phyloP scores from a whole-genome alignment of 2,888 invertebrate genomes.

The Parnassius orleans region DNA sequence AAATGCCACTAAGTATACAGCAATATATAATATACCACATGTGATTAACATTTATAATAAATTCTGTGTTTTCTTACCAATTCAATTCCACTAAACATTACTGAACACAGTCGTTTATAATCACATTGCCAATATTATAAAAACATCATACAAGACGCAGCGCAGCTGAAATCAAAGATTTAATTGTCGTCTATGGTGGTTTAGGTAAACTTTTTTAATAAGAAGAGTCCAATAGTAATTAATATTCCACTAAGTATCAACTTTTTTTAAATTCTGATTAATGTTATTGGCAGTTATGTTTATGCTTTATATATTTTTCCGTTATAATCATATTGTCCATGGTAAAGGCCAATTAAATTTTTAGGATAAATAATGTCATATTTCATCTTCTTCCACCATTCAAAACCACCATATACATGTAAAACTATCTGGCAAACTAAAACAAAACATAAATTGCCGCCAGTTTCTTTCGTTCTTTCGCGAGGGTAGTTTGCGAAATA shows the following conservation, averaged over 20 bases:
- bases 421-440: constrained; percentile 60
- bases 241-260: neutral
- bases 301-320: no score
- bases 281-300: no score
- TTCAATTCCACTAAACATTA: constrained; percentile 51
- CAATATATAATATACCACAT: constrained; percentile 13
- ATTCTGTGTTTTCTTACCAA: constrained; percentile 64
- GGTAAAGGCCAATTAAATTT: no score
- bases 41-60: constrained; percentile 48
- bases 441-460: neutral
- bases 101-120: constrained; percentile 46
- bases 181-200: constrained; percentile 56
- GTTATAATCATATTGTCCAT: no score
- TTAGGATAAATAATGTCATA: no score
- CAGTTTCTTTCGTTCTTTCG: neutral
- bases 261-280: neutral
- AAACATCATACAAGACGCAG: constrained; percentile 44
- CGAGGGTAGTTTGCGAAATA: constrained; percentile 36
- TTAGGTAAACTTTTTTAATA: constrained; percentile 22
- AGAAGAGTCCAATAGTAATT: neutral
- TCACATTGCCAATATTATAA: constrained; percentile 51
- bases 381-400: neutral
- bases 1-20: no score
- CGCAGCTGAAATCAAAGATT: constrained; percentile 61
- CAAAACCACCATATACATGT: constrained; percentile 59